A percentile compares a stretch with the other conserved stretches of the same genome.
phyloP scores from a whole-genome alignment of 2,888 invertebrate species.

The Rhagonycha fulva region DNA sequence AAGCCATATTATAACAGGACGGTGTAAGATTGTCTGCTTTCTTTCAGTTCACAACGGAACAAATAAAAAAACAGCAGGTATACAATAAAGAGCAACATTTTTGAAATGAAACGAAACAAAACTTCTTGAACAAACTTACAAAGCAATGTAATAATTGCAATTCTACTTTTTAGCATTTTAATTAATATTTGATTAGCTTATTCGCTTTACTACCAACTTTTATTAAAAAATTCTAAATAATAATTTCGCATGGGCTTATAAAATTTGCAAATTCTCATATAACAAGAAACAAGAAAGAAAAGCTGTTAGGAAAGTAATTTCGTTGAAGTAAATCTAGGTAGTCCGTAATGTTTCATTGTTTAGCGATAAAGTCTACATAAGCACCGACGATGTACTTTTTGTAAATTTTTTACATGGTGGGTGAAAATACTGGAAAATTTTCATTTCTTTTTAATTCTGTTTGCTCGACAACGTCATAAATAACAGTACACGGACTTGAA shows the following conservation, averaged over 20 bases:
- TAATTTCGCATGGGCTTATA: not conserved
- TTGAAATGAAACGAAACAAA: not conserved
- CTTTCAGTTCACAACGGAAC: not conserved
- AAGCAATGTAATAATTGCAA: not conserved
- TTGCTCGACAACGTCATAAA: slow-evolving; percentile 22
- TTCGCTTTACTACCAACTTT: not conserved
- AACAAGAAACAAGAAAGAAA: not conserved
- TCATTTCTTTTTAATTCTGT: slow-evolving; percentile 26
- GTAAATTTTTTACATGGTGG: slow-evolving; percentile 10
- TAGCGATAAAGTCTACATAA: not conserved
- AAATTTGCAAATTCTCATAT: not conserved
- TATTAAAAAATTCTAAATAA: not conserved
- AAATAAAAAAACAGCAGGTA: not conserved
- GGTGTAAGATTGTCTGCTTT: not conserved
- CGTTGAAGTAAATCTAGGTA: not conserved
- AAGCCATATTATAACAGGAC: not conserved
- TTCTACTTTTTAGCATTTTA: not conserved
- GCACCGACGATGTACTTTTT: slow-evolving; percentile 1
- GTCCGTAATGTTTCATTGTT: slow-evolving; percentile 3
- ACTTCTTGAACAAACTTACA: not conserved
- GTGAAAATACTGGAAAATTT: slow-evolving; percentile 17
- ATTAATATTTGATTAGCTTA: not conserved
- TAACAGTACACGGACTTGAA: slow-evolving; percentile 22
- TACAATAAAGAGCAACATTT: not conserved
- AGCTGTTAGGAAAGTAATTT: slow-evolving; percentile 1